Conservation (phyloP, 2,797 vertebrate genomes). For the Limnodromus scolopaceus region DNA sequence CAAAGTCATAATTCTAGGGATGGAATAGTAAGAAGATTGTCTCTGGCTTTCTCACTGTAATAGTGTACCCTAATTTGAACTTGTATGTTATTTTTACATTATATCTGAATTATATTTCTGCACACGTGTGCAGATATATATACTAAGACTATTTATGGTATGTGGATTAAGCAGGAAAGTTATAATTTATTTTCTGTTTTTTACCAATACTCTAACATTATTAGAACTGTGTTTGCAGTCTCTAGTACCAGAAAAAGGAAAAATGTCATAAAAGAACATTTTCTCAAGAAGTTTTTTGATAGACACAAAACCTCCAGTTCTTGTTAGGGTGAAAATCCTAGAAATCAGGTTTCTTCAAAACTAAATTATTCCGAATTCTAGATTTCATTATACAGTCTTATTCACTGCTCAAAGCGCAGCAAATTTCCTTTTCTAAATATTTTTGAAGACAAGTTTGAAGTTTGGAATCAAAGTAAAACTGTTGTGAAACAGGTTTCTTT, state of each 20-base stretch:
- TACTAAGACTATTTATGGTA: neutral
- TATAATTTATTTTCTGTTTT: slow-evolving; percentile 5
- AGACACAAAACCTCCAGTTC: neutral
- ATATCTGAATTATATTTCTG: neutral
- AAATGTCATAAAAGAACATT: neutral
- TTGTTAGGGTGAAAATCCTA: neutral
- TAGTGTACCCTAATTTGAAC: neutral
- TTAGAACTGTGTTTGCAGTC: neutral
- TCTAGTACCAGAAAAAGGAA: neutral
- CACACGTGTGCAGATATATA: neutral
- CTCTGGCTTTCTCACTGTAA: neutral
- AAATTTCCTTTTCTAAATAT: neutral
- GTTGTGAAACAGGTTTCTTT: neutral
- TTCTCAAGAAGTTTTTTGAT: neutral
- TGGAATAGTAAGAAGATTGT: neutral
- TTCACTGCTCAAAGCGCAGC: neutral
- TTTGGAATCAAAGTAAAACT: neutral
- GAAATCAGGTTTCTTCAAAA: neutral
- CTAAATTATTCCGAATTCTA: neutral
- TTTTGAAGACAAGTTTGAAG: neutral
- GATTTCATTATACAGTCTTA: neutral
- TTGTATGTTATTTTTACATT: neutral
- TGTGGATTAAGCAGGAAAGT: neutral
- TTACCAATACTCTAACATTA: neutral
- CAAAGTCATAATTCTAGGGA: neutral